These are phyloP conservation scores for Etheostoma perlongum DNA, from an alignment of 2,797 vertebrate species.

Conservation along the genomic window DNA sequence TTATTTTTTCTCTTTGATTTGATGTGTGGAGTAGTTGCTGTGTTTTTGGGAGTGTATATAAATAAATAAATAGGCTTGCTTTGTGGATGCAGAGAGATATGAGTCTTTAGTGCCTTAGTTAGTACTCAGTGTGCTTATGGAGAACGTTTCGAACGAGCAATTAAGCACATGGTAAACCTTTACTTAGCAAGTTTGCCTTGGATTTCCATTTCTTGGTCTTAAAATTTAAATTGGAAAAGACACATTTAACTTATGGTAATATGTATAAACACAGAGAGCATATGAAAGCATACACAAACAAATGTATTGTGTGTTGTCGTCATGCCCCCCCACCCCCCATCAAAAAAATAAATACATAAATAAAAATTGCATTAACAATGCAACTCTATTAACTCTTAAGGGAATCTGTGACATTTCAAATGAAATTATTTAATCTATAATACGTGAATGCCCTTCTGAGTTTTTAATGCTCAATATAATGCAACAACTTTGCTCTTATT, in stretches of 20 bases:
- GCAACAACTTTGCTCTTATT: conserved; percentile 85
- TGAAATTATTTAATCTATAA: conserved; percentile 87
- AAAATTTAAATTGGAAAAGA: conserved; percentile 34
- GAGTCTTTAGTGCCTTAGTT: conserved; percentile 48
- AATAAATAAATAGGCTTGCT: conserved; percentile 51
- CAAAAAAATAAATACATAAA: conserved; percentile 28
- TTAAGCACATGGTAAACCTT: conserved; percentile 57
- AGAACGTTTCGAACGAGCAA: conserved; percentile 46
- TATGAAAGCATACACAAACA: conserved; percentile 5
- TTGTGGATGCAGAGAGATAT: conserved; percentile 40
- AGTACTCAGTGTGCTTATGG: conserved; percentile 44
- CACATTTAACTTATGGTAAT: conserved; percentile 51
- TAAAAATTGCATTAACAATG: conserved; percentile 73
- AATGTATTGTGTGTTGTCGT: conserved; percentile 5
- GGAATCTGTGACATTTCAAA: conserved; percentile 88
- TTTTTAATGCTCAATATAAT: conserved; percentile 82
- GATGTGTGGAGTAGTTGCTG: conserved; percentile 40
- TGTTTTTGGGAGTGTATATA: conserved; percentile 32
- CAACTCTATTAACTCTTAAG: conserved; percentile 82
- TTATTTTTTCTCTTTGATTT: conserved; percentile 39
- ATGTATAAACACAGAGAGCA: conserved; percentile 35
- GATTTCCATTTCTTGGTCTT: conserved; percentile 9
- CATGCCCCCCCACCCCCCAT: not conserved
- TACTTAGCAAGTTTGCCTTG: conserved; percentile 37
- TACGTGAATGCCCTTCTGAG: conserved; percentile 79